These are phyloP conservation scores for Engystomops pustulosus DNA, from an alignment of 2,113 vertebrate genomes.

Conservation along the genomic window DNA sequence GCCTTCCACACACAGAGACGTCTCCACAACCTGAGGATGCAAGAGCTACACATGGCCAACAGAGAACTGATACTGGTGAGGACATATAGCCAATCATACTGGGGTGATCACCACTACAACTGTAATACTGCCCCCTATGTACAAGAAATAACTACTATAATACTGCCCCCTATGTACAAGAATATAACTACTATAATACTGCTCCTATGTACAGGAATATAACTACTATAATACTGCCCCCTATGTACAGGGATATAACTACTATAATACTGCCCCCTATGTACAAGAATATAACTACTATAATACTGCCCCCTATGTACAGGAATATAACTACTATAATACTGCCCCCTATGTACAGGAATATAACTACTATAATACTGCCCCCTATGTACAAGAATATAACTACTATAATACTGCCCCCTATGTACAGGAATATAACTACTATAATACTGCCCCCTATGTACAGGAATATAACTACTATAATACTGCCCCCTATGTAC, in stretches of 20 bases:
- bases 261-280: neutral
- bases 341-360: neutral
- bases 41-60: conserved; percentile 62
- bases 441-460: too few species aligned
- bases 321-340: conserved; percentile 1
- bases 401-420: neutral
- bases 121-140: neutral
- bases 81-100: neutral
- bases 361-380: neutral
- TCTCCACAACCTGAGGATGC: neutral
- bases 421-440: conserved; percentile 3
- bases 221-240: neutral
- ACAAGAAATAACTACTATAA: conserved; percentile 7
- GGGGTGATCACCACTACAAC: neutral
- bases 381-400: neutral
- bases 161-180: neutral
- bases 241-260: neutral
- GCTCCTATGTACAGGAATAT: neutral
- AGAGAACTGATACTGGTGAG: conserved; percentile 64
- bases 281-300: neutral
- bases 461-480: neutral
- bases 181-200: conserved; percentile 7
- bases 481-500: neutral
- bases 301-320: neutral
- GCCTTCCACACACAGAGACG: neutral